These are phyloP conservation scores for Centruroides sculpturatus DNA, from an alignment of 1,140 invertebrate species.

Conservation along the genomic window DNA sequence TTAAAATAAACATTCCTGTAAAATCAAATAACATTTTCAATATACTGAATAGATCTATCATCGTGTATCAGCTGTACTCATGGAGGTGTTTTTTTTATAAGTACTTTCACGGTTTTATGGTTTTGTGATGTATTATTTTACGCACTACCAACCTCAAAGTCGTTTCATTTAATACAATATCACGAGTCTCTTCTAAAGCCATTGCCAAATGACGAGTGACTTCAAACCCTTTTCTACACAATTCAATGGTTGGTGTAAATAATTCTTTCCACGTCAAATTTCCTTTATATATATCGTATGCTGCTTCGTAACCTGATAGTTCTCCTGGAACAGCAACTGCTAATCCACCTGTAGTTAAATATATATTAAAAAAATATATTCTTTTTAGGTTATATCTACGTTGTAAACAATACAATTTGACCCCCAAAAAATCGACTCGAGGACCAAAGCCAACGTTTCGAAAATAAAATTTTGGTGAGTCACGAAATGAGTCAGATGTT, in stretches of 20 bases:
- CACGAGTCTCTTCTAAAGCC: conserved; percentile 14
- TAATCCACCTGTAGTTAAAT: conserved; percentile 6
- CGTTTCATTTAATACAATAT: background rate
- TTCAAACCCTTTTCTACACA: conserved; percentile 14
- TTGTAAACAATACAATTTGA: too few species aligned
- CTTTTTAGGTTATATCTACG: too few species aligned
- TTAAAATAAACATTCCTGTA: conserved; percentile 34
- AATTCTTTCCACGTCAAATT: conserved; percentile 27
- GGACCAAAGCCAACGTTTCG: too few species aligned
- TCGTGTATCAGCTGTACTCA: conserved; percentile 5
- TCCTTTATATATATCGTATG: conserved; percentile 14
- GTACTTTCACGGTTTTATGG: too few species aligned
- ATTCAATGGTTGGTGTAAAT: conserved; percentile 21
- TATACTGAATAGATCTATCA: too few species aligned
- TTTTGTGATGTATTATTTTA: too few species aligned
- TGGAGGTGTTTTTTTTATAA: too few species aligned
- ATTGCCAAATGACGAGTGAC: conserved; percentile 17
- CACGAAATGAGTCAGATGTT: too few species aligned
- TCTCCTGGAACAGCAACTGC: conserved; percentile 31
- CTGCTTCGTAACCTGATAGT: conserved; percentile 25
- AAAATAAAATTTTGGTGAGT: too few species aligned
- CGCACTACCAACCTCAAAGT: background rate
- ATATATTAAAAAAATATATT: too few species aligned
- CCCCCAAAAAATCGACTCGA: too few species aligned
- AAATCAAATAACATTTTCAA: conserved; percentile 11